These are phyloP conservation scores for Typhlomys cinereus DNA, from an alignment of 2,113 vertebrate species.

Conservation along the genomic window DNA sequence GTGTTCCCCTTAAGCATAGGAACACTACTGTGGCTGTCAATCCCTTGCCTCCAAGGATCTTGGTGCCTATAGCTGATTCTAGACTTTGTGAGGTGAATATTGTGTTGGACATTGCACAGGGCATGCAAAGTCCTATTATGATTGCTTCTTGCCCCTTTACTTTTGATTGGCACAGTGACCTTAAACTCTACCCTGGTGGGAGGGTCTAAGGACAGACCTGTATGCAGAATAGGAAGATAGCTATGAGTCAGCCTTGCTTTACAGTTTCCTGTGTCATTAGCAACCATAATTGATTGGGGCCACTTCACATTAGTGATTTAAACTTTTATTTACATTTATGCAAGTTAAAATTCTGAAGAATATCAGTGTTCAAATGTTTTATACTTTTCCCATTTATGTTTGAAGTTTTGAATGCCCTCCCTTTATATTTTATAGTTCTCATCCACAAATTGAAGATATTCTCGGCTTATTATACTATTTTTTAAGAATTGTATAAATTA, in stretches of 20 bases:
- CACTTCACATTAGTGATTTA: no score
- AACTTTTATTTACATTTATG: not conserved
- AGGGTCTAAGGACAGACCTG: not conserved
- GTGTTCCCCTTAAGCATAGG: no score
- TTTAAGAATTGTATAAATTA: not conserved
- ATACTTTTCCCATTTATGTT: not conserved
- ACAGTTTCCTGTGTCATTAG: not conserved
- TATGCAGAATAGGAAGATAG: not conserved
- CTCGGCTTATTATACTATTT: not conserved
- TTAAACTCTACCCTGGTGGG: constrained; percentile 12
- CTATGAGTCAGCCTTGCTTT: not conserved
- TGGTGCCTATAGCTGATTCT: no score
- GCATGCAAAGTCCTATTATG: no score
- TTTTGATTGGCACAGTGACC: constrained; percentile 47
- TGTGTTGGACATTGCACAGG: no score
- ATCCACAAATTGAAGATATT: not conserved
- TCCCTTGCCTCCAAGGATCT: no score
- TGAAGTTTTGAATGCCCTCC: not conserved
- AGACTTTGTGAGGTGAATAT: no score
- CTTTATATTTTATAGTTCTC: not conserved
- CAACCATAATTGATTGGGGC: not conserved
- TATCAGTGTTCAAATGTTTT: not conserved
- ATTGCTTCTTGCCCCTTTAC: constrained; percentile 13
- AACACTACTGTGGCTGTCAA: no score
- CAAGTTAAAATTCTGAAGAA: not conserved